Conservation (phyloP, 2,113 vertebrate genomes). For the Cyphomyrus discorhynchus region DNA sequence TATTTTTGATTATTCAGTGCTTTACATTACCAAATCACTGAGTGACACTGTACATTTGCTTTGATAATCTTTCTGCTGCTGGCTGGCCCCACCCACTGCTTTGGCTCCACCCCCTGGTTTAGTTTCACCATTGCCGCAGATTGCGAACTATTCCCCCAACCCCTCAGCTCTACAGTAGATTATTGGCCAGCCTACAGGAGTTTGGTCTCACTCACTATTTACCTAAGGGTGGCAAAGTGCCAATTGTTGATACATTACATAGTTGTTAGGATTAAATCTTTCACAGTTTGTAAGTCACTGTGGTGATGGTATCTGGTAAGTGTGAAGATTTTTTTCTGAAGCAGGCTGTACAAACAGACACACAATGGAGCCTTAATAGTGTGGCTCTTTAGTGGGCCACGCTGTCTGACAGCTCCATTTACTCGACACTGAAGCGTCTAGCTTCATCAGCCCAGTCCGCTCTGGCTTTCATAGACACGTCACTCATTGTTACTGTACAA, state of each 20-base stretch:
- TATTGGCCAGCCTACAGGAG: slow-evolving; percentile 52
- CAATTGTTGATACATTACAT: slow-evolving; percentile 77
- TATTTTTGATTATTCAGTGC: background rate
- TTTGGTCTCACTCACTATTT: slow-evolving; percentile 69
- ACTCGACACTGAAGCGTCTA: slow-evolving; percentile 55
- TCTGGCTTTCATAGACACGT: slow-evolving; percentile 60
- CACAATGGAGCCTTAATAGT: slow-evolving; percentile 69
- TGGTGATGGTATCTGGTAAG: slow-evolving; percentile 71
- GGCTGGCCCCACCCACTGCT: background rate
- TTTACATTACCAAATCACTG: background rate
- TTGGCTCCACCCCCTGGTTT: slow-evolving; percentile 23
- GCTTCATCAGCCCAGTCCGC: slow-evolving; percentile 52
- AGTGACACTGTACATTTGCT: background rate
- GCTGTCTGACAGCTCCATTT: slow-evolving; percentile 58
- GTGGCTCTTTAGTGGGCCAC: slow-evolving; percentile 57
- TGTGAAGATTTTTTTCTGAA: slow-evolving; percentile 70
- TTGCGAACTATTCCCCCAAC: slow-evolving; percentile 17
- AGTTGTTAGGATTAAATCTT: slow-evolving; percentile 79
- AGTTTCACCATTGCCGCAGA: background rate
- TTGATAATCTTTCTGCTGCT: background rate
- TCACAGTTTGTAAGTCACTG: slow-evolving; percentile 63
- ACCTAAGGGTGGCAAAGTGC: slow-evolving; percentile 63
- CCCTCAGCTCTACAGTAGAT: slow-evolving; percentile 25
- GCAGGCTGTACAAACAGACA: slow-evolving; percentile 68
- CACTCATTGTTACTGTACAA: slow-evolving; percentile 70